Conservation (phyloP, 2,113 vertebrate species). For the Cyprinodon variegatus region DNA sequence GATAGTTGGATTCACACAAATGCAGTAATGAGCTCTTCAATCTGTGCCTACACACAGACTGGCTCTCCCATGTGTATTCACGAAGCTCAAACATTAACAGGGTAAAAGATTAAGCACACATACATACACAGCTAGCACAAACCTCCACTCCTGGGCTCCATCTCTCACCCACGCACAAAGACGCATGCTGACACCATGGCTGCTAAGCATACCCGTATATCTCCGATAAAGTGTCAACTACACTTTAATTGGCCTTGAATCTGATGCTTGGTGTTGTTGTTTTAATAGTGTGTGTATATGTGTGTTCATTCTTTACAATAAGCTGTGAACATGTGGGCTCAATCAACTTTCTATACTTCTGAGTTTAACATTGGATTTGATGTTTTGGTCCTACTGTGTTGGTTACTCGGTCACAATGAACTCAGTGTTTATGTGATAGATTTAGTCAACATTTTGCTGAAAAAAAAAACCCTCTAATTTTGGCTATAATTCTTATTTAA, state of each 20-base stretch:
- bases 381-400: constrained; percentile 7
- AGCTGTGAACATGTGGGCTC: constrained; percentile 13
- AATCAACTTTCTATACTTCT: constrained; percentile 15
- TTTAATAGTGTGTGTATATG: constrained; percentile 13
- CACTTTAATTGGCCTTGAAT: constrained; percentile 60
- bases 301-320: neutral
- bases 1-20: constrained; percentile 63
- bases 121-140: constrained; percentile 16
- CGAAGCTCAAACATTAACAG: constrained; percentile 62
- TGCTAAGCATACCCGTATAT: constrained; percentile 43
- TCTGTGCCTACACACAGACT: constrained; percentile 57
- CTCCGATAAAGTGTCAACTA: constrained; percentile 46
- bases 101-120: constrained; percentile 53
- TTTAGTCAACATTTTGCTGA: neutral
- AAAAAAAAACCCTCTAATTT: neutral
- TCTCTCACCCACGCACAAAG: constrained; percentile 27
- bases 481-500: constrained; percentile 3
- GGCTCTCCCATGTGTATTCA: constrained; percentile 56
- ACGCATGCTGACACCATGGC: constrained; percentile 8
- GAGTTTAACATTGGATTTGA: constrained; percentile 37
- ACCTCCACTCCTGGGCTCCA: constrained; percentile 1
- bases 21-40: constrained; percentile 68
- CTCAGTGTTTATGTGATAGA: constrained; percentile 16
- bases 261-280: neutral
- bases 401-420: constrained; percentile 5